Conservation (phyloP, 2,113 vertebrate genomes). For the Dicentrarchus labrax region DNA sequence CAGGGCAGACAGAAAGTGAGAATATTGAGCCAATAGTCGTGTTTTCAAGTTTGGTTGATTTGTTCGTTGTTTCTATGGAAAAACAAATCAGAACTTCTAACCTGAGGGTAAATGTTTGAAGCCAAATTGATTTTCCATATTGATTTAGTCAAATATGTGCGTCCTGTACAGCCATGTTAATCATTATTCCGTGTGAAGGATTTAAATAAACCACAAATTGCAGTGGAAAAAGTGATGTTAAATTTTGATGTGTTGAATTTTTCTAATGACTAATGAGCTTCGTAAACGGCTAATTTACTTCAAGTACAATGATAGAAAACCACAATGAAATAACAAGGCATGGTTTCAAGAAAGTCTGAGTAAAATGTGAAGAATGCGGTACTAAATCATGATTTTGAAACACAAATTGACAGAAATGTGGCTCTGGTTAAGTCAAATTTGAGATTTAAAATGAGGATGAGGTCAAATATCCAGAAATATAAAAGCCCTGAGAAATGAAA, state of each 20-base stretch:
- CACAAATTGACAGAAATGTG: slow-evolving; percentile 7
- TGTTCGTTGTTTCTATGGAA: slow-evolving; percentile 24
- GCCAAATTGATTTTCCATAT: slow-evolving; percentile 52
- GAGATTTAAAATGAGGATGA: slow-evolving; percentile 31
- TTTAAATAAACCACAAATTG: slow-evolving; percentile 27
- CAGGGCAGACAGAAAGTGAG: slow-evolving; percentile 52
- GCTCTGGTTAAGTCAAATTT: not conserved
- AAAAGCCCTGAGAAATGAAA: slow-evolving; percentile 39
- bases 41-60: slow-evolving; percentile 36
- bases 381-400: slow-evolving; percentile 13
- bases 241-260: slow-evolving; percentile 36
- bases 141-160: slow-evolving; percentile 21
- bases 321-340: slow-evolving; percentile 27
- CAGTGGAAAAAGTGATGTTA: slow-evolving; percentile 22
- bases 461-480: slow-evolving; percentile 39
- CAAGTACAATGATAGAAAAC: slow-evolving; percentile 23
- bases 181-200: slow-evolving; percentile 1
- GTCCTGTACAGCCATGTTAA: not conserved
- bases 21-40: slow-evolving; percentile 11
- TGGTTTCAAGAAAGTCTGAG: slow-evolving; percentile 2
- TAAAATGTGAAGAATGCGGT: slow-evolving; percentile 15
- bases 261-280: slow-evolving; percentile 28
- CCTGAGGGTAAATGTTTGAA: not conserved
- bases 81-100: slow-evolving; percentile 30
- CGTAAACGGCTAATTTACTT: not conserved